phyloP scores from a whole-genome alignment of 2,797 vertebrate genomes.

The Ctenosaura bakeri region DNA sequence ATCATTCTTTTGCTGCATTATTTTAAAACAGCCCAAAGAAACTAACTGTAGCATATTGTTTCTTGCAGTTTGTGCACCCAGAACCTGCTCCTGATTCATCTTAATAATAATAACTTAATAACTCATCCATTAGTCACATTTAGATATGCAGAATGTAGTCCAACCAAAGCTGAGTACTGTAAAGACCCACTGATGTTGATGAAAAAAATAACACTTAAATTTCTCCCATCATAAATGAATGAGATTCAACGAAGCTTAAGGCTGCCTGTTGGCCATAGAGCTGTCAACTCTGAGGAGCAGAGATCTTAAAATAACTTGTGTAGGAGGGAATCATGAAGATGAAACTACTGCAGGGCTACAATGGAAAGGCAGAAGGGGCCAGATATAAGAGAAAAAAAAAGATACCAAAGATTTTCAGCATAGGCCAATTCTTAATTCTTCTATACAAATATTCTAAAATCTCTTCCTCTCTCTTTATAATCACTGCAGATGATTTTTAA shows the following conservation, averaged over 20 bases:
- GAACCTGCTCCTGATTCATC: conserved; percentile 2
- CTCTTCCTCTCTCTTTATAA: background rate
- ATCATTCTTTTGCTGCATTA: background rate
- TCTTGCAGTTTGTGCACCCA: background rate
- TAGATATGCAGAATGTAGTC: background rate
- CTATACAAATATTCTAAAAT: background rate
- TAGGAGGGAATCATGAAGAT: background rate
- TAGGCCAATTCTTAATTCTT: background rate
- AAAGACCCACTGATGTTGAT: background rate
- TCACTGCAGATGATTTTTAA: background rate
- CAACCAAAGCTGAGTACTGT: background rate
- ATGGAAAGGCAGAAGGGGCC: background rate
- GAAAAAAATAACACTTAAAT: background rate
- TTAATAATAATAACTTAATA: conserved; percentile 32
- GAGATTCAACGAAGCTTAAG: background rate
- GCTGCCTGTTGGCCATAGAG: background rate
- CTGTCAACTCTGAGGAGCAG: background rate
- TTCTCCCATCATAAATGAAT: background rate
- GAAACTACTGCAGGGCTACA: background rate
- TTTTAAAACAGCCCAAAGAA: background rate
- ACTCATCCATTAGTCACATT: background rate
- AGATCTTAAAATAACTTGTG: background rate
- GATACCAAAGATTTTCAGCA: background rate
- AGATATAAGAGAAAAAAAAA: background rate
- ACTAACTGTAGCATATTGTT: background rate